These are phyloP conservation scores for Nettapus auritus DNA, from an alignment of 2,113 vertebrate genomes.

Conservation along the genomic window DNA sequence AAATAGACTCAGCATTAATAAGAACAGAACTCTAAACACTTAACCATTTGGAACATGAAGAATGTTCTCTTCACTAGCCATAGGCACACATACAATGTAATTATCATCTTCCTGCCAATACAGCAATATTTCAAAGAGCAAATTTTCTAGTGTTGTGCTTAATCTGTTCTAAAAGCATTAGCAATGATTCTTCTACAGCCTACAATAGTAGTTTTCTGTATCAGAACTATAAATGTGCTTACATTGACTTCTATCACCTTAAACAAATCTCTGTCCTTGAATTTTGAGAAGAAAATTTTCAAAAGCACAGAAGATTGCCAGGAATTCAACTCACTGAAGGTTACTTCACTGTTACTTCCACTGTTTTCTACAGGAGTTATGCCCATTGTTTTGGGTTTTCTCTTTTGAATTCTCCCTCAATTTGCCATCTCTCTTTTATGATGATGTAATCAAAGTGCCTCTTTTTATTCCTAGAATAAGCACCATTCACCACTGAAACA, in stretches of 20 bases:
- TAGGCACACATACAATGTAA: neutral
- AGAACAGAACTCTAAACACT: neutral
- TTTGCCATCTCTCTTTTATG: neutral
- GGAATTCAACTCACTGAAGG: neutral
- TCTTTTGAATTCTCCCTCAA: neutral
- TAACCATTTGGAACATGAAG: conserved; percentile 27
- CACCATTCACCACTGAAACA: neutral
- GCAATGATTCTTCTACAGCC: neutral
- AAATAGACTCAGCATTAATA: neutral
- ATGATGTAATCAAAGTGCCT: neutral
- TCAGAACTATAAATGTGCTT: neutral
- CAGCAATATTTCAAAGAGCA: neutral
- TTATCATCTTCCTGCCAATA: neutral
- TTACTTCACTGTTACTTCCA: no score
- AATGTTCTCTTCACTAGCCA: neutral
- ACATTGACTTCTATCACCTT: neutral
- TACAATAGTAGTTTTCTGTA: neutral
- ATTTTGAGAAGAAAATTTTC: neutral
- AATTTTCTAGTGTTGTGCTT: neutral
- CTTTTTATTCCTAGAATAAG: neutral
- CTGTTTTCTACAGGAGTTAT: neutral
- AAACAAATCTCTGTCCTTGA: neutral
- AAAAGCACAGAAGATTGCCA: neutral
- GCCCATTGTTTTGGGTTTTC: neutral
- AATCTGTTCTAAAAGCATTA: conserved; percentile 9